These are phyloP conservation scores for Acanthiza pusilla DNA, from an alignment of 2,797 vertebrate species.

Conservation along the genomic window DNA sequence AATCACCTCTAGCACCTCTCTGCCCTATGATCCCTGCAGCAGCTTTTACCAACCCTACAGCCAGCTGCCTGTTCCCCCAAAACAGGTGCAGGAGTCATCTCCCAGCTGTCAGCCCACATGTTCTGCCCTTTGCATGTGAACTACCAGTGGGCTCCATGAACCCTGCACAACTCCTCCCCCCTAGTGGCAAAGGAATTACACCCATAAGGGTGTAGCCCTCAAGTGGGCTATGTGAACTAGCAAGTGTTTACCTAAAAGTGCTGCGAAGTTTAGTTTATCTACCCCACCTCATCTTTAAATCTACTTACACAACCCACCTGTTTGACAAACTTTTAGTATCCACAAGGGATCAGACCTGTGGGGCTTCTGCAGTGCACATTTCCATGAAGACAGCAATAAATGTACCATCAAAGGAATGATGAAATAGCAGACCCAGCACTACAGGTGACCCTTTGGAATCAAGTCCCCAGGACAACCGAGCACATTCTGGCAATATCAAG, in stretches of 20 bases:
- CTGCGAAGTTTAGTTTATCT: background rate
- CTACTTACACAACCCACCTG: background rate
- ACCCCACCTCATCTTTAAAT: background rate
- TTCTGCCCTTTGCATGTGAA: background rate
- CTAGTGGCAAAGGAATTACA: background rate
- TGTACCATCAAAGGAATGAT: background rate
- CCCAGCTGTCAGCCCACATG: background rate
- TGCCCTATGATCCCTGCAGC: background rate
- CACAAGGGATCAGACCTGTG: background rate
- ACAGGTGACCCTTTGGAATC: background rate
- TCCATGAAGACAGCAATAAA: background rate
- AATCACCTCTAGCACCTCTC: background rate
- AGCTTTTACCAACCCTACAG: background rate
- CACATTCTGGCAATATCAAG: background rate
- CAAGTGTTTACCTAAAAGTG: background rate
- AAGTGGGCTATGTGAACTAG: fast-evolving
- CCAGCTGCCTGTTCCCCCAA: background rate
- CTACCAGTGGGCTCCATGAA: background rate
- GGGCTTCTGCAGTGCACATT: background rate
- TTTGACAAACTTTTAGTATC: background rate
- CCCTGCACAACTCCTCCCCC: background rate
- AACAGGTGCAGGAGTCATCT: background rate
- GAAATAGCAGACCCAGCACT: background rate
- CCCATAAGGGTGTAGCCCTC: background rate
- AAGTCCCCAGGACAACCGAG: background rate